Percentiles rank a stretch among this genome's conserved stretches.
These are phyloP conservation scores for Cydia splendana DNA, from an alignment of 1,140 invertebrate genomes.

Conservation along the genomic window DNA sequence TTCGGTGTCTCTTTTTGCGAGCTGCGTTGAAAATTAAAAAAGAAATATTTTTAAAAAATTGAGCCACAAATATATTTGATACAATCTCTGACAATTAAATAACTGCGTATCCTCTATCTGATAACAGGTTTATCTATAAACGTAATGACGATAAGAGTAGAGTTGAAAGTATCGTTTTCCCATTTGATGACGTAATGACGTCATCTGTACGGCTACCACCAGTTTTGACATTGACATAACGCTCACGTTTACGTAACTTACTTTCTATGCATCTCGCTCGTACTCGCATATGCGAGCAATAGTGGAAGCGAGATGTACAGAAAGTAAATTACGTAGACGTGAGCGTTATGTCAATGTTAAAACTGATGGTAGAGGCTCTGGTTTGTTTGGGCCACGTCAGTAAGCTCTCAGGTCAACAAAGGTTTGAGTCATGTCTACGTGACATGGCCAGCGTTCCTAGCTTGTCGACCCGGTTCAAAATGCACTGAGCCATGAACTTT, in stretches of 20 bases:
- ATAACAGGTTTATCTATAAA: slow-evolving; percentile 4
- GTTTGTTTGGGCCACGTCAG: slow-evolving; percentile 22
- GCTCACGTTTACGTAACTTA: too few relatives aligned
- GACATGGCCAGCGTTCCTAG: not conserved
- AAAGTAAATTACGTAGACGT: too few relatives aligned
- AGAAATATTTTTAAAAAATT: not conserved
- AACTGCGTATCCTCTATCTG: not conserved
- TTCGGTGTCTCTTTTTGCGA: slow-evolving; percentile 20
- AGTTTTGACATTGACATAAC: too few relatives aligned
- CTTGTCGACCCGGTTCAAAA: not conserved
- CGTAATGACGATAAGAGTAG: not conserved
- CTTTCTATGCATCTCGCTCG: too few relatives aligned
- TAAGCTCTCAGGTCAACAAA: not conserved
- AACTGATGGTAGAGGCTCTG: too few relatives aligned
- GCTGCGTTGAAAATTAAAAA: slow-evolving; percentile 28
- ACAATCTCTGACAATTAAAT: not conserved
- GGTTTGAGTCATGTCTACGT: slow-evolving; percentile 18
- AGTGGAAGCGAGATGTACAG: too few relatives aligned
- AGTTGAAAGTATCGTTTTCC: slow-evolving; percentile 19
- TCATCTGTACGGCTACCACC: too few relatives aligned
- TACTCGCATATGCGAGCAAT: too few relatives aligned
- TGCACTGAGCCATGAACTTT: not conserved
- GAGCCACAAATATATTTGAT: not conserved
- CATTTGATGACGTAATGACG: slow-evolving; percentile 5
- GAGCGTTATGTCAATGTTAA: too few relatives aligned